Conservation (phyloP, 1,140 invertebrate genomes). For the Drosophila mojavensis region DNA sequence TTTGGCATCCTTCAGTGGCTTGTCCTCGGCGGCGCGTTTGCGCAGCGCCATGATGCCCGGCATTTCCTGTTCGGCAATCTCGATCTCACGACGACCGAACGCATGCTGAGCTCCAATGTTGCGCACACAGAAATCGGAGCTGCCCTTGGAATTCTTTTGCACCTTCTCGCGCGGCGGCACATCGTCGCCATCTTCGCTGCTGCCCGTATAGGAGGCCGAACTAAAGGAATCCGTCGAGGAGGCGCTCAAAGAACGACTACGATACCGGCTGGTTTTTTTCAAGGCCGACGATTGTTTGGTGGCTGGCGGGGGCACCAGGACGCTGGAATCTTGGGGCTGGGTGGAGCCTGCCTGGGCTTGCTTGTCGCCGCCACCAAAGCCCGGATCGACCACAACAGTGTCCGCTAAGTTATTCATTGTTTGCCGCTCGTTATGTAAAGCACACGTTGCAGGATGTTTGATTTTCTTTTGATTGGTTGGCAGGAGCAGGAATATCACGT, state of each 20-base stretch:
- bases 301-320: conserved; percentile 79
- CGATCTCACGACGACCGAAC: conserved; percentile 97
- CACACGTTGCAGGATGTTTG: conserved; percentile 33
- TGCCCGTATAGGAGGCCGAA: conserved; percentile 96
- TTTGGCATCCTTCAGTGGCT: conserved; percentile 97
- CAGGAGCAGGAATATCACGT: conserved; percentile 20
- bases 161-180: conserved; percentile 92
- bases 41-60: conserved; percentile 97
- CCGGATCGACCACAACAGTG: conserved; percentile 79
- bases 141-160: conserved; percentile 91
- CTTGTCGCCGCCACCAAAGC: conserved; percentile 78
- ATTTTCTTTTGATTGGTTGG: not conserved
- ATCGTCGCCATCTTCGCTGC: conserved; percentile 92
- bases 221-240: conserved; percentile 97
- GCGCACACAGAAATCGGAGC: conserved; percentile 94
- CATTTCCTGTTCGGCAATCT: conserved; percentile 99
- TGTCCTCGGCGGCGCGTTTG: conserved; percentile 95
- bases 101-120: conserved; percentile 96
- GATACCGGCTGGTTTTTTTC: conserved; percentile 93
- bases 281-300: conserved; percentile 88
- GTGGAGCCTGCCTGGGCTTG: conserved; percentile 57
- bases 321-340: conserved; percentile 69
- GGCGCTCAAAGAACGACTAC: conserved; percentile 95
- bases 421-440: conserved; percentile 61
- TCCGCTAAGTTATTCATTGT: conserved; percentile 78